Conservation (phyloP, 92 coral and sea anemone species). For the Zoanthus solanderi region DNA sequence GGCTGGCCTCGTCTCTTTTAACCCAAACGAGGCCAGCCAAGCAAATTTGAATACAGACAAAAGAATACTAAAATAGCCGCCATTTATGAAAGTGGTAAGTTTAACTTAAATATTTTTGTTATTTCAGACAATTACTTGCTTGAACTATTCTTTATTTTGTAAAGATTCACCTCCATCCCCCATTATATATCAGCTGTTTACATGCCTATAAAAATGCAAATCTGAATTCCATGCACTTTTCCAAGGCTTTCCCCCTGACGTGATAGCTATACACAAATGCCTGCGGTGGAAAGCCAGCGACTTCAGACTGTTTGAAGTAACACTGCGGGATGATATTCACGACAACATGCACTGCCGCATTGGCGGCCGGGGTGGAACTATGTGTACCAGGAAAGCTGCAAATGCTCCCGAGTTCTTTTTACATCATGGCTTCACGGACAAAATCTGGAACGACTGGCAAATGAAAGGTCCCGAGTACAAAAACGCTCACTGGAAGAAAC, state of each 20-base stretch:
- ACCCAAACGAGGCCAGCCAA: too few relatives aligned
- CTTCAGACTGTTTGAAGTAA: conserved; percentile 72
- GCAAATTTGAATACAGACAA: too few relatives aligned
- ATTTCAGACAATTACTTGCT: too few relatives aligned
- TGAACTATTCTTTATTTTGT: too few relatives aligned
- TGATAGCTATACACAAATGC: conserved; percentile 80
- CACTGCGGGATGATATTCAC: conserved; percentile 77
- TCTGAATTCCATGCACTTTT: not conserved
- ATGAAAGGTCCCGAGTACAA: conserved; percentile 68
- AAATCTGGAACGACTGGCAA: conserved; percentile 92
- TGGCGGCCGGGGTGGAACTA: conserved; percentile 83
- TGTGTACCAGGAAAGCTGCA: conserved; percentile 78
- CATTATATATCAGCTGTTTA: not conserved
- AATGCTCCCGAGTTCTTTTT: conserved; percentile 90
- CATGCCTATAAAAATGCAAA: not conserved
- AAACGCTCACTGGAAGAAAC: conserved; percentile 61
- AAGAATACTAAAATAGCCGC: too few relatives aligned
- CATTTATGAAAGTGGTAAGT: too few relatives aligned
- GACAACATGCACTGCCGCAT: conserved; percentile 92
- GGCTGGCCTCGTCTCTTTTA: too few relatives aligned
- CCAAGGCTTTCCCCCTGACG: conserved; percentile 87
- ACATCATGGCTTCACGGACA: conserved; percentile 87
- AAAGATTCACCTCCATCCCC: too few relatives aligned
- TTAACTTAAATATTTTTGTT: too few relatives aligned
- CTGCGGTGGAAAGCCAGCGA: conserved; percentile 58